Conservation (phyloP, 2,113 vertebrate genomes). For the Camarhynchus parvulus region DNA sequence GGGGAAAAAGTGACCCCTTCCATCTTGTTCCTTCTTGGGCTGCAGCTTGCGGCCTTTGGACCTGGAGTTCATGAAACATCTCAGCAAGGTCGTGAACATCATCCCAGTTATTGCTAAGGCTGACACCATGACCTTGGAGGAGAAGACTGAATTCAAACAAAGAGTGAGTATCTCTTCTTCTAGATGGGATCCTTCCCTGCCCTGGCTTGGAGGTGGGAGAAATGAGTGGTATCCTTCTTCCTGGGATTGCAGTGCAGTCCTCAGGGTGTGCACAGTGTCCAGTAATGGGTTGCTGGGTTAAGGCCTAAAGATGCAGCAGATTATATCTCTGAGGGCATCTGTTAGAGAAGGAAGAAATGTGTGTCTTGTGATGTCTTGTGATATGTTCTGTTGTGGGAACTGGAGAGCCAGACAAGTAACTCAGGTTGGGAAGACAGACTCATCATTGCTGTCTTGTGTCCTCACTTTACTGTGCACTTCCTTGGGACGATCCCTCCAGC, state of each 20-base stretch:
- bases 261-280: background rate
- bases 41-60: constrained; percentile 91
- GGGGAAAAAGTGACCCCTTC: background rate
- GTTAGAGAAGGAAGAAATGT: background rate
- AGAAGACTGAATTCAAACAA: constrained; percentile 95
- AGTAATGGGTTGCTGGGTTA: background rate
- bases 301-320: background rate
- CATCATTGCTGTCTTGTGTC: background rate
- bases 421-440: background rate
- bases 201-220: background rate
- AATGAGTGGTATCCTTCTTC: background rate
- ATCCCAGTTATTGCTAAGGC: constrained; percentile 95
- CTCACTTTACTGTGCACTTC: background rate
- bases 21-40: constrained; percentile 11
- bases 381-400: background rate
- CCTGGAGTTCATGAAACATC: constrained; percentile 94
- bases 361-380: background rate
- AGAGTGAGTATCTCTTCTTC: constrained; percentile 78
- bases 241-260: background rate
- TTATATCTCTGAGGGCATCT: background rate
- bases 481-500: background rate
- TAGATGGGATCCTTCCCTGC: background rate
- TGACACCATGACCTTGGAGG: constrained; percentile 94
- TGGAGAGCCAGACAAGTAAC: background rate
- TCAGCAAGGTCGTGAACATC: constrained; percentile 96